Evolutionary conservation across 2,113 vertebrate species (phyloP).

Genomic region (Pedetes capensis): DNA sequence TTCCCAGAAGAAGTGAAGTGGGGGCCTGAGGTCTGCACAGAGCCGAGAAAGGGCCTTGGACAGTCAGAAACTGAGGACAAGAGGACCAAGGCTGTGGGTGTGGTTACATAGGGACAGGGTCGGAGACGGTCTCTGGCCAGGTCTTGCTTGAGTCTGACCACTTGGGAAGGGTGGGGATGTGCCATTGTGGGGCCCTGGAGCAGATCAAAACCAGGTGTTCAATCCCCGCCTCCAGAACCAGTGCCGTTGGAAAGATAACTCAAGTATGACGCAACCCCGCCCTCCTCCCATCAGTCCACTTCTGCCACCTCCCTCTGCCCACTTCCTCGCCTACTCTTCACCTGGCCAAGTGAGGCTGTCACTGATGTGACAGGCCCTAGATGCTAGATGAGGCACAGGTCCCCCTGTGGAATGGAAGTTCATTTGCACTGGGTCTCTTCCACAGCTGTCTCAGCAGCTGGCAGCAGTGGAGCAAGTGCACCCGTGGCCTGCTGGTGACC

Average conservation of each 20-base stretch:
- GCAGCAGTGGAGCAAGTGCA: neutral
- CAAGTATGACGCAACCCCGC: neutral
- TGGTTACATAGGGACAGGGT: no score
- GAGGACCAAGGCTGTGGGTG: neutral
- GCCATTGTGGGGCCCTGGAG: neutral
- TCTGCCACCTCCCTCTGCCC: neutral
- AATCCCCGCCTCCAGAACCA: neutral
- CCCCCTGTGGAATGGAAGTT: neutral
- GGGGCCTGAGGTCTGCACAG: neutral
- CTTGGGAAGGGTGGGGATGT: no score
- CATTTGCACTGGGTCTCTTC: neutral
- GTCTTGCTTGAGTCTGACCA: neutral
- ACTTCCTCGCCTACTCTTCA: neutral
- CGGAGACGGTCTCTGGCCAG: neutral
- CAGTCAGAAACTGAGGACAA: neutral
- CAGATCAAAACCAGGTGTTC: neutral
- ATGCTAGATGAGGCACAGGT: accelerated
- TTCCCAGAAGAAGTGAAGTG: neutral
- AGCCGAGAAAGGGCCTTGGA: neutral
- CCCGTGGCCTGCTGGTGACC: neutral
- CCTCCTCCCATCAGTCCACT: neutral
- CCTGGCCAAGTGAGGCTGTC: accelerated
- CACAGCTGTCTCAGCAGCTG: neutral
- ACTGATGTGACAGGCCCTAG: neutral
- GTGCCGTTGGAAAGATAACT: neutral